A percentile compares a stretch with the other conserved stretches of the same genome.
phyloP scores from a whole-genome alignment of 1,140 invertebrate species.

The Maconellicoccus hirsutus region DNA sequence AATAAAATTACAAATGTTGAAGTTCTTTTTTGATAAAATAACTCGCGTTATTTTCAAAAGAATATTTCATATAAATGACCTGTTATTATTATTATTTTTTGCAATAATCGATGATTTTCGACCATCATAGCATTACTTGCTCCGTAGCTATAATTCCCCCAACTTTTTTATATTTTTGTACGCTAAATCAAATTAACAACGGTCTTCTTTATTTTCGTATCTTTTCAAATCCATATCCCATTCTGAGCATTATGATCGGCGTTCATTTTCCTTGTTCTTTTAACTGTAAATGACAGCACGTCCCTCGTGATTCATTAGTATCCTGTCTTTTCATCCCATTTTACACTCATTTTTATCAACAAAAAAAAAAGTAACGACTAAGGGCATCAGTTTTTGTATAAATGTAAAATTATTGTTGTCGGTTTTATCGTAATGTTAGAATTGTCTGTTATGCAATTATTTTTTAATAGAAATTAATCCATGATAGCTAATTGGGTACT shows the following conservation, averaged over 20 bases:
- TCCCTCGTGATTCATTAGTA: conserved; percentile 20
- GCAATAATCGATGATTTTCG: background rate
- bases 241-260: background rate
- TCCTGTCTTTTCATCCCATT: conserved; percentile 4
- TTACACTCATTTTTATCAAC: background rate
- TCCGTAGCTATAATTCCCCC: background rate
- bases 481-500: too few relatives aligned
- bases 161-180: background rate
- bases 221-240: conserved; percentile 13
- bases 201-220: conserved; percentile 11
- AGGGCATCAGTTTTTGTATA: too few relatives aligned
- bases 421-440: too few relatives aligned
- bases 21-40: background rate
- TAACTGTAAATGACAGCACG: conserved; percentile 16
- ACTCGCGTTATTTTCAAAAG: background rate
- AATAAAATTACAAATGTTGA: too few relatives aligned
- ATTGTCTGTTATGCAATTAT: too few relatives aligned
- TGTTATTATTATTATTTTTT: background rate
- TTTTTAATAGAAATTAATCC: too few relatives aligned
- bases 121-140: background rate
- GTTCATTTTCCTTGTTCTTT: conserved; percentile 15
- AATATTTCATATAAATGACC: background rate
- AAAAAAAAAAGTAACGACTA: too few relatives aligned
- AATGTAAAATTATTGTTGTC: too few relatives aligned
- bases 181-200: conserved; percentile 17